A percentile compares a stretch with the other conserved stretches of the same genome.
These are phyloP conservation scores for Colinus virginianus DNA, from an alignment of 2,113 vertebrate species.

Conservation along the genomic window DNA sequence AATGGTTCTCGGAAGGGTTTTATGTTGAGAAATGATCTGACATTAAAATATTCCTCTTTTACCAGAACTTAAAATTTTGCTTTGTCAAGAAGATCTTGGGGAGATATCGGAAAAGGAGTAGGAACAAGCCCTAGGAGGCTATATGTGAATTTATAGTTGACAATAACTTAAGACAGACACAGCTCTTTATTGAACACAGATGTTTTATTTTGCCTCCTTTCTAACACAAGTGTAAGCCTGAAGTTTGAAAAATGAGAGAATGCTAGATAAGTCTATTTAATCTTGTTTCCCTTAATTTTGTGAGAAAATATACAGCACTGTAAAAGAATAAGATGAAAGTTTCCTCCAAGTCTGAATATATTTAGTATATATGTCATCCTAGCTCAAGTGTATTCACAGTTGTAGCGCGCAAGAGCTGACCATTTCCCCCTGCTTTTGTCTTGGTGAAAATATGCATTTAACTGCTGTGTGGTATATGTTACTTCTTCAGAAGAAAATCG, in stretches of 20 bases:
- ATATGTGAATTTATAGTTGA: constrained; percentile 62
- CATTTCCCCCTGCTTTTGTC: background rate
- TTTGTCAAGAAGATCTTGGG: constrained; percentile 48
- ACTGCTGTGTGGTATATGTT: background rate
- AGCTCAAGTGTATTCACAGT: background rate
- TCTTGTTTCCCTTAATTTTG: background rate
- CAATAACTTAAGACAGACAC: constrained; percentile 64
- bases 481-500: background rate
- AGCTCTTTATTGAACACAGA: constrained; percentile 64
- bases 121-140: constrained; percentile 44
- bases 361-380: background rate
- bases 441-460: background rate
- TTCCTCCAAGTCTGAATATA: background rate
- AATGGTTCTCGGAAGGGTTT: constrained; percentile 54
- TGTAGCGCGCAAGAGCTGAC: background rate
- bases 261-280: background rate
- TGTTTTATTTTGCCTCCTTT: constrained; percentile 57
- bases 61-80: constrained; percentile 57
- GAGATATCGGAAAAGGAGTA: constrained; percentile 17
- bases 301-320: background rate
- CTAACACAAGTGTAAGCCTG: background rate
- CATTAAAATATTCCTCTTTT: constrained; percentile 24
- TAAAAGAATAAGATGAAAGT: background rate
- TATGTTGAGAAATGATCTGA: constrained; percentile 31
- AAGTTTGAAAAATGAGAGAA: background rate